Percentiles rank a stretch among this genome's conserved stretches.
Conservation (phyloP, 2,113 vertebrate genomes). For the Oxyura jamaicensis region DNA sequence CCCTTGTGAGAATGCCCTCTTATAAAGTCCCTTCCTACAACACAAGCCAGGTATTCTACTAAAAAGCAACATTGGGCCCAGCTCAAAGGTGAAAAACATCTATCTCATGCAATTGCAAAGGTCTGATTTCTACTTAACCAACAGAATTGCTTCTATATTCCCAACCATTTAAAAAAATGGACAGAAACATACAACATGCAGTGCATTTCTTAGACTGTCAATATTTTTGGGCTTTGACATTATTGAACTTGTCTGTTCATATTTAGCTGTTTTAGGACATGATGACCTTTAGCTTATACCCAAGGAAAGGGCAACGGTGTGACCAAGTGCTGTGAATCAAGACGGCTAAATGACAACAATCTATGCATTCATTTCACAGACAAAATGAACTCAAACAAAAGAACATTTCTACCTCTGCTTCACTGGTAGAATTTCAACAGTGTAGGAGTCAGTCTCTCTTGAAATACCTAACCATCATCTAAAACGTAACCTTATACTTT, state of each 20-base stretch:
- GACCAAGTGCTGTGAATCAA: constrained; percentile 15
- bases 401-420: background rate
- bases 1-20: background rate
- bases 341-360: constrained; percentile 8
- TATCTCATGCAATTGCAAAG: background rate
- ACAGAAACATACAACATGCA: background rate
- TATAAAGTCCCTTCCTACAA: background rate
- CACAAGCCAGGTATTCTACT: background rate
- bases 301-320: constrained; percentile 9
- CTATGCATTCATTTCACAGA: background rate
- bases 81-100: background rate
- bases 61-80: background rate
- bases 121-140: background rate
- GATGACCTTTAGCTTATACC: background rate
- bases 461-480: background rate
- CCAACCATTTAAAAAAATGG: background rate
- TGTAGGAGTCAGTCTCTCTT: background rate
- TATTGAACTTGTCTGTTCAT: background rate
- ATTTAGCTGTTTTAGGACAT: constrained; percentile 29
- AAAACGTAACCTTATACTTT: background rate
- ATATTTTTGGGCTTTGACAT: constrained; percentile 6
- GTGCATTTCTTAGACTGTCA: background rate
- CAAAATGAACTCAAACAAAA: background rate
- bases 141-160: background rate
- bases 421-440: background rate